A percentile compares a stretch with the other conserved stretches of the same genome.
These are phyloP conservation scores for Camarhynchus parvulus DNA, from an alignment of 2,113 vertebrate species.

Conservation along the genomic window DNA sequence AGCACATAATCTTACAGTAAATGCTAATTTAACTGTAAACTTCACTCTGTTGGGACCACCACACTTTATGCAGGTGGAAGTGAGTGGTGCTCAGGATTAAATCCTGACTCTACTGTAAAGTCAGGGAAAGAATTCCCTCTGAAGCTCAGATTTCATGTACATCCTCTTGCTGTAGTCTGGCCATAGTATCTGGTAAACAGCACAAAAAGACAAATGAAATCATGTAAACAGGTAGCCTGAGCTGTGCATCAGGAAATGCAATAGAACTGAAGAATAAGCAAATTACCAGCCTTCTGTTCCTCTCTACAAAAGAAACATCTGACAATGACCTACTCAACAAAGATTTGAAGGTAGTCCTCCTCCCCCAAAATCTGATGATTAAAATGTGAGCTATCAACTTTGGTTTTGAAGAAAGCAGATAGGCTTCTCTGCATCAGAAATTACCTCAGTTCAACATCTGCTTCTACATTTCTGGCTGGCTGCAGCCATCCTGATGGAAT, in stretches of 20 bases:
- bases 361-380: neutral
- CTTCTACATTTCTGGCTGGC: neutral
- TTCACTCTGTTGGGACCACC: neutral
- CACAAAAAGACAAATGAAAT: neutral
- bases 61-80: neutral
- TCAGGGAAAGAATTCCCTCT: neutral
- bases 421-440: neutral
- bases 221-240: neutral
- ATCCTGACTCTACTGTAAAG: neutral
- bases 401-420: neutral
- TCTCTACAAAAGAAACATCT: neutral
- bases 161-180: neutral
- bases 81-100: neutral
- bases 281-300: neutral
- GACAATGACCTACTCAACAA: neutral
- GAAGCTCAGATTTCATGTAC: neutral
- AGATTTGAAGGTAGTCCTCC: neutral
- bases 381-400: neutral
- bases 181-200: neutral
- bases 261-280: neutral
- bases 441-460: neutral
- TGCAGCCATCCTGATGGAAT: neutral
- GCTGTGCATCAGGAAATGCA: neutral
- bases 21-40: conserved; percentile 29
- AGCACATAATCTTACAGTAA: conserved; percentile 10